Evolutionary conservation across 2,888 invertebrate genomes (phyloP).

Genomic region (Idaea dimidiata): DNA sequence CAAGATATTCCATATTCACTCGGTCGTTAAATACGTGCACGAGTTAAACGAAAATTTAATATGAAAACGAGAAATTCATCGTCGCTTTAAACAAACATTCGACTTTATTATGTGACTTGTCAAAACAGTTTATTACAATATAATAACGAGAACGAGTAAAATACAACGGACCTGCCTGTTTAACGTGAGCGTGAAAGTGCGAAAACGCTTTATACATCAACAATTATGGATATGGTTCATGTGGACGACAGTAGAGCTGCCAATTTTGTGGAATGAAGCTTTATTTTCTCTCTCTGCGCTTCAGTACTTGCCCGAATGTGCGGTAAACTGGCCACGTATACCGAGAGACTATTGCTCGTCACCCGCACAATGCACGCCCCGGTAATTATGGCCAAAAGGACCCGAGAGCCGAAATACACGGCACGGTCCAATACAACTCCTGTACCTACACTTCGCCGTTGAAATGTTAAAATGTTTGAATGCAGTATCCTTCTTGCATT

Average conservation of each 20-base stretch:
- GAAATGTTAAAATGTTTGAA: constrained; percentile 18
- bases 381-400: constrained; percentile 69
- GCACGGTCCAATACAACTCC: constrained; percentile 27
- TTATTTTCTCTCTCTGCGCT: constrained; percentile 50
- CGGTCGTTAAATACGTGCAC: not conserved
- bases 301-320: constrained; percentile 59
- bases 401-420: constrained; percentile 47
- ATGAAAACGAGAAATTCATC: not conserved
- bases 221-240: constrained; percentile 14
- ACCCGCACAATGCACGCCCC: constrained; percentile 63
- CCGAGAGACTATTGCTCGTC: constrained; percentile 30
- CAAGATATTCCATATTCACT: not conserved
- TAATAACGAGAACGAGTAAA: constrained; percentile 6
- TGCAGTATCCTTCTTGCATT: constrained; percentile 4
- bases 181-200: constrained; percentile 14
- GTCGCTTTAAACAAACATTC: not conserved
- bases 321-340: constrained; percentile 59
- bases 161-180: constrained; percentile 11
- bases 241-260: constrained; percentile 9
- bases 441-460: constrained; percentile 23
- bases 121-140: not conserved
- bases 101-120: not conserved
- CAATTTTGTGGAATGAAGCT: constrained; percentile 40
- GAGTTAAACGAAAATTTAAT: constrained; percentile 1
- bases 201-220: constrained; percentile 4